Conservation (phyloP, 2,888 invertebrate species). For the Branchellion lobata region DNA sequence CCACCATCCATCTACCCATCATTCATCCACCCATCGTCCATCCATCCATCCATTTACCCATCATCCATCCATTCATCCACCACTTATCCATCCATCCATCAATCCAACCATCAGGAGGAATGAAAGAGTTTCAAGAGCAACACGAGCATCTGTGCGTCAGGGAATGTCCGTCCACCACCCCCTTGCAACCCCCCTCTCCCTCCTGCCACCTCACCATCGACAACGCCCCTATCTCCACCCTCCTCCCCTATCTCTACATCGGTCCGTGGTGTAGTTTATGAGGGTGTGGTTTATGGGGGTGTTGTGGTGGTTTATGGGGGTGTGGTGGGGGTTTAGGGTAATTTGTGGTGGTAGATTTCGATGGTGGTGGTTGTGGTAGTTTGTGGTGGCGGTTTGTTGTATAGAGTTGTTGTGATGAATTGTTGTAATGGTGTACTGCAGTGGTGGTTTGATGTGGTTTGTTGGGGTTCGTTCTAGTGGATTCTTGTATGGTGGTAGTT, state of each 20-base stretch:
- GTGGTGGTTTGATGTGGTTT: no score
- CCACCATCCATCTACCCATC: neutral
- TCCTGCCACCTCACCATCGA: slow-evolving; percentile 40
- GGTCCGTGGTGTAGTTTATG: neutral
- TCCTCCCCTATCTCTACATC: slow-evolving; percentile 46
- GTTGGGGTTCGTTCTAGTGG: no score
- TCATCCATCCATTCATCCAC: neutral
- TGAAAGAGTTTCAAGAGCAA: slow-evolving; percentile 47
- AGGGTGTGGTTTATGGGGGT: no score
- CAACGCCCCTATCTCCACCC: slow-evolving; percentile 36
- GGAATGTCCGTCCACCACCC: neutral
- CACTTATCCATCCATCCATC: neutral
- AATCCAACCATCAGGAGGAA: slow-evolving; percentile 43
- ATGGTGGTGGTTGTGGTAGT: slow-evolving; percentile 27
- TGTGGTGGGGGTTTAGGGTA: no score
- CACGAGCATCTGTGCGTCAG: slow-evolving; percentile 43
- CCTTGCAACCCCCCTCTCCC: slow-evolving; percentile 34
- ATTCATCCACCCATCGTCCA: neutral
- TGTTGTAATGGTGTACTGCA: neutral
- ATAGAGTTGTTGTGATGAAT: no score
- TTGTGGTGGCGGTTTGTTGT: neutral
- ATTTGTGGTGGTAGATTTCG: no score
- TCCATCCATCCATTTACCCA: slow-evolving; percentile 3
- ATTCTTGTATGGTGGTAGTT: no score
- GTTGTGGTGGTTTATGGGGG: no score